Conservation (phyloP, 2,113 vertebrate species). For the Lophius piscatorius region DNA sequence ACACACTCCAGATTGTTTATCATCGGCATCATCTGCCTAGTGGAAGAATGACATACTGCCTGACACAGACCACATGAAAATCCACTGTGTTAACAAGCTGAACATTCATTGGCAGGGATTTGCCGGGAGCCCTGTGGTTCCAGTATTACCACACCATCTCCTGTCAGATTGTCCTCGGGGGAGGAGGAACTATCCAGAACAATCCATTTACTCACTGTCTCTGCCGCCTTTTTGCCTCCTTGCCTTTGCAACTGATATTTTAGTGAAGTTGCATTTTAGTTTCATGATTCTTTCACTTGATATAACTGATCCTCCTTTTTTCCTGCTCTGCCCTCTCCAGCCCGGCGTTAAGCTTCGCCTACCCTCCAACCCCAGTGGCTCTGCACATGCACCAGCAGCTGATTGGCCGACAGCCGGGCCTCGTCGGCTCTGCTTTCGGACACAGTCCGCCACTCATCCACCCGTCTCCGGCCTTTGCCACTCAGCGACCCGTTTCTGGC, state of each 20-base stretch:
- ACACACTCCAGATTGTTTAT: slow-evolving; percentile 64
- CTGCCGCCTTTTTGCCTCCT: slow-evolving; percentile 23
- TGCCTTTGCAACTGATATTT: slow-evolving; percentile 28
- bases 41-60: slow-evolving; percentile 61
- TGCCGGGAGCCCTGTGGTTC: slow-evolving; percentile 61
- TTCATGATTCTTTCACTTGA: slow-evolving; percentile 5
- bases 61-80: slow-evolving; percentile 65
- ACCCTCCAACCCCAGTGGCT: slow-evolving; percentile 93
- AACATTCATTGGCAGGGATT: slow-evolving; percentile 67
- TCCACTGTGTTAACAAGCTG: slow-evolving; percentile 73
- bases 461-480: slow-evolving; percentile 92
- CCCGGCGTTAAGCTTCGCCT: slow-evolving; percentile 94
- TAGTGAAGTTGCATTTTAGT: slow-evolving; percentile 30
- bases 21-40: slow-evolving; percentile 61
- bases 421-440: slow-evolving; percentile 94
- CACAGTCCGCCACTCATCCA: slow-evolving; percentile 97
- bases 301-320: not conserved
- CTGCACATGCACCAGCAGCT: slow-evolving; percentile 97
- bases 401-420: slow-evolving; percentile 90
- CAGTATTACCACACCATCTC: slow-evolving; percentile 67
- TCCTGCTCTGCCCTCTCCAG: slow-evolving; percentile 65
- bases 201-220: slow-evolving; percentile 70
- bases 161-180: slow-evolving; percentile 78
- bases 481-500: slow-evolving; percentile 91
- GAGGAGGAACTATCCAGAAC: slow-evolving; percentile 69